Percentiles rank a stretch among this genome's conserved stretches.
phyloP scores from a whole-genome alignment of 2,113 vertebrate species.

The Myotis lucifugus region DNA sequence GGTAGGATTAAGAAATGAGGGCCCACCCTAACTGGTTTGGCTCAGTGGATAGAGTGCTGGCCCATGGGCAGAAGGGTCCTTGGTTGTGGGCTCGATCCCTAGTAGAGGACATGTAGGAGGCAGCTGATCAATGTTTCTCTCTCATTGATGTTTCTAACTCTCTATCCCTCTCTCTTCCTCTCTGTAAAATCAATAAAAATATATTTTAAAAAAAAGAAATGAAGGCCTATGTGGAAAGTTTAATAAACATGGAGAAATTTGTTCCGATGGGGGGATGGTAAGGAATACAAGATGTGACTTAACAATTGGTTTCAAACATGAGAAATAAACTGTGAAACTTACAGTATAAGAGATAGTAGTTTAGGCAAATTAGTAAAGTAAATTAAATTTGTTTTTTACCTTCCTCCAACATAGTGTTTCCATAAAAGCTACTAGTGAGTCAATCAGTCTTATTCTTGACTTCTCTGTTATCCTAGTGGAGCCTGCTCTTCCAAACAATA shows the following conservation, averaged over 20 bases:
- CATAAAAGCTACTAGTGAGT: not conserved
- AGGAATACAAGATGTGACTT: not conserved
- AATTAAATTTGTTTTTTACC: not conserved
- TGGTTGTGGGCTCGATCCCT: too few relatives aligned
- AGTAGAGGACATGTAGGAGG: too few relatives aligned
- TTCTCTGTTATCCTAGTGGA: not conserved
- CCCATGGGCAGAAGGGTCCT: too few relatives aligned
- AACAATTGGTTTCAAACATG: not conserved
- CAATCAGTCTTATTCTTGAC: not conserved
- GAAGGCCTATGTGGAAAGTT: not conserved
- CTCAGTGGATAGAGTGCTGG: too few relatives aligned
- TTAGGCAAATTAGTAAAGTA: not conserved
- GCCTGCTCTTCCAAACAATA: not conserved
- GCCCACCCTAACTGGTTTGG: too few relatives aligned
- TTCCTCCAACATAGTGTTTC: not conserved
- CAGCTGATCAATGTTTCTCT: too few relatives aligned
- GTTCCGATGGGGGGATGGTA: not conserved
- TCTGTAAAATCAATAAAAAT: too few relatives aligned
- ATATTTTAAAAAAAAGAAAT: not conserved
- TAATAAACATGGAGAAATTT: not conserved
- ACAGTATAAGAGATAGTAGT: not conserved
- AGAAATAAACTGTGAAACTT: not conserved
- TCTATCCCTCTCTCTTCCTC: too few relatives aligned
- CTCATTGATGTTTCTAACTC: too few relatives aligned
- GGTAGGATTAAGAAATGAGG: not conserved